phyloP scores from a whole-genome alignment of 2,113 vertebrate species.

The Jacana jacana region DNA sequence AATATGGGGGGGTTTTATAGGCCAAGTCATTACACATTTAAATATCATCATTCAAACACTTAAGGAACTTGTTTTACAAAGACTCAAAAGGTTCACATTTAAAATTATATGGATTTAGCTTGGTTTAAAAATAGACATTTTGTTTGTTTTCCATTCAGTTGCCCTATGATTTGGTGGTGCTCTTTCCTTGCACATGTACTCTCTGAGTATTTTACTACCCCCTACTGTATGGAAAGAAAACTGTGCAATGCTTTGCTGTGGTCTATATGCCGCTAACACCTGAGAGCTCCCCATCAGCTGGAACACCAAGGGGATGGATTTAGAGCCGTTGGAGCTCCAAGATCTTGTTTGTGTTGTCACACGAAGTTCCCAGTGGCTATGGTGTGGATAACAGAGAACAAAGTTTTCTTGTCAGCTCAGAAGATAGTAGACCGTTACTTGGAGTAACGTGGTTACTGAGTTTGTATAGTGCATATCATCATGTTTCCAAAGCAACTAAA shows the following conservation, averaged over 20 bases:
- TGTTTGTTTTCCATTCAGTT: constrained; percentile 52
- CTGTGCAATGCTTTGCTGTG: neutral
- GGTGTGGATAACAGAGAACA: neutral
- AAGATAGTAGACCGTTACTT: neutral
- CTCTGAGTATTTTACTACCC: constrained; percentile 61
- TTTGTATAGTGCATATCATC: neutral
- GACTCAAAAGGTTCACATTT: constrained; percentile 35
- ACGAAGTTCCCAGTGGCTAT: neutral
- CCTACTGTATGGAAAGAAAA: constrained; percentile 55
- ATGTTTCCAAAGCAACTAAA: constrained; percentile 54
- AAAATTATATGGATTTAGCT: constrained; percentile 50
- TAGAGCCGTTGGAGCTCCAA: neutral
- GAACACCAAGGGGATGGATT: neutral
- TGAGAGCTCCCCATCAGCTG: neutral
- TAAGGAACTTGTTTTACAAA: constrained; percentile 35
- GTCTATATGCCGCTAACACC: neutral
- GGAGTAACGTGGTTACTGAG: neutral
- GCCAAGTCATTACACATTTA: constrained; percentile 66
- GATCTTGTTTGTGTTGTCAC: neutral
- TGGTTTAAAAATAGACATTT: constrained; percentile 51
- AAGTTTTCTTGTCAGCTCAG: neutral
- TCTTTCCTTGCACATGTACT: constrained; percentile 15
- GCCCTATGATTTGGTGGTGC: constrained; percentile 15
- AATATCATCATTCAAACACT: constrained; percentile 64
- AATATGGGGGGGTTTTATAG: constrained; percentile 34